Evolutionary conservation across 2,113 vertebrate species (phyloP), one percentile per base, ranked within the genome.

Genomic region (Pica pica): DNA sequence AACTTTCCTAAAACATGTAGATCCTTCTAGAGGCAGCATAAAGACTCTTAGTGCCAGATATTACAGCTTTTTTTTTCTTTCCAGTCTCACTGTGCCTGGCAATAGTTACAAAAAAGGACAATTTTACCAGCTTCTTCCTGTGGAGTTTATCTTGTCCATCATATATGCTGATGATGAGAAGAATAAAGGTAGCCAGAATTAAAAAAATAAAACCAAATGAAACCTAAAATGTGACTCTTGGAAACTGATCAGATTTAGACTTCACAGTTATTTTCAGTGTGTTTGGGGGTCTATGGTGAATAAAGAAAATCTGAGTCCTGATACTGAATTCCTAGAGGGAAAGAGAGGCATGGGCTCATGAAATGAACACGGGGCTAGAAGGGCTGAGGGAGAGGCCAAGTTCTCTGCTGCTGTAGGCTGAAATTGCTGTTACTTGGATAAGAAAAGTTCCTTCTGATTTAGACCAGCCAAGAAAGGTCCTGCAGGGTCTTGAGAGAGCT

Each of bases 401-500:
- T 46, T 57, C 49, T 79, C 31, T 87, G 28, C 52, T 93, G 8
- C 31, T 87, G 19, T 35, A 64, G 73, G 20, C 90, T 90, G 76
- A 18, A 90, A 39, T 63, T 63, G 15, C 37, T 77, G n/a, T 90
- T 79, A 33, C 39, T 93, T 67, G 53, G 44, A 60, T 69, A 70
- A 78, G n/a, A 53, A 77, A 88, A 33, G 17, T 50, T 91, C 17
- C 16, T 63, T 78, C 39, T 77, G 56, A 69, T 80, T 89, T 61
- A 75, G 10, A 26, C 22, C 64, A 92, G 86, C 76, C 83, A 77
- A 94, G 65, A 83, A 79, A 89, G 83, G 74, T 82, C 87, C 49
- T 89, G 26, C 61, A 70, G 71, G 69, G 87, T 95, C 95, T 95
- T 93, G 89, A 80, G 93, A 93, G 87, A 46, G 44, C 57, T 64